These are phyloP conservation scores for Oryctes rhinoceros DNA, from an alignment of 1,140 invertebrate species.

Conservation along the genomic window DNA sequence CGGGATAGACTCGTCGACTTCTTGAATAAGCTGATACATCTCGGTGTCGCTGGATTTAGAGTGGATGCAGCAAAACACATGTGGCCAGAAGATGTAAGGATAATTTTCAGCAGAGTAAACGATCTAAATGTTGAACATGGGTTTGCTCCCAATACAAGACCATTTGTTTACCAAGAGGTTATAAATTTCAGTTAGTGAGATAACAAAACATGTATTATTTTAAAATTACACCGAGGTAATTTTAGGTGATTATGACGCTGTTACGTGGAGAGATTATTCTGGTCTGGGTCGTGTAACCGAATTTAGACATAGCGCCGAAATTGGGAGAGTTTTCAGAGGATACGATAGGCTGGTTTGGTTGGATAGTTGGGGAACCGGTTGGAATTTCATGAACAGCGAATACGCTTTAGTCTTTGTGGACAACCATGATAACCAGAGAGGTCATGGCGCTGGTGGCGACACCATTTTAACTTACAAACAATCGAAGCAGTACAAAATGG, in stretches of 20 bases:
- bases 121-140: conserved; percentile 69
- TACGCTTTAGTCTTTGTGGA: conserved; percentile 71
- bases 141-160: conserved; percentile 67
- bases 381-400: conserved; percentile 64
- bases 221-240: neutral
- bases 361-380: conserved; percentile 60
- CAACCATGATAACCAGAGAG: conserved; percentile 65
- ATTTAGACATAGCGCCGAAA: conserved; percentile 71
- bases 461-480: conserved; percentile 68
- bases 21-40: conserved; percentile 74
- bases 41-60: conserved; percentile 85
- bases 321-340: conserved; percentile 67
- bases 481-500: conserved; percentile 71
- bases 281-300: conserved; percentile 75
- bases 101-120: conserved; percentile 69
- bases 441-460: conserved; percentile 60
- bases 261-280: conserved; percentile 71
- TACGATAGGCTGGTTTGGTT: conserved; percentile 58
- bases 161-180: conserved; percentile 83
- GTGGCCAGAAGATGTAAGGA: conserved; percentile 77
- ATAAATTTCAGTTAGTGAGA: conserved; percentile 67
- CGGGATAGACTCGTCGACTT: conserved; percentile 73
- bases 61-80: conserved; percentile 81
- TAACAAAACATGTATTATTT: neutral
- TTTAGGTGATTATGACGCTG: conserved; percentile 66